These are phyloP conservation scores for Acanthacorydalis orientalis DNA, from an alignment of 2,888 invertebrate genomes.

Conservation along the genomic window DNA sequence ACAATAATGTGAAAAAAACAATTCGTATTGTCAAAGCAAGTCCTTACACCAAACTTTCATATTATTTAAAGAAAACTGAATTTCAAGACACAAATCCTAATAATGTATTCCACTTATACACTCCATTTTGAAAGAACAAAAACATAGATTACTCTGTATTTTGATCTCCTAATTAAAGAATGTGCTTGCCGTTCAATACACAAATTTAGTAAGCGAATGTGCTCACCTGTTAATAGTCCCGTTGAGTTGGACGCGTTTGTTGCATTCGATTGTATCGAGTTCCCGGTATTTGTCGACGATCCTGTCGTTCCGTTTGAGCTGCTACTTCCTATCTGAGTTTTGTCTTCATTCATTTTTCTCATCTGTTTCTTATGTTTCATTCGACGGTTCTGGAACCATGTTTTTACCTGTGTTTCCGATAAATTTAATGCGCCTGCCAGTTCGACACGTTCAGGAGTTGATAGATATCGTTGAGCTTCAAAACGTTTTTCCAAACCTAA, in stretches of 20 bases:
- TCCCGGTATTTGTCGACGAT: conserved; percentile 1
- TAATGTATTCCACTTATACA: too few species aligned
- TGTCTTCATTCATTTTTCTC: conserved; percentile 45
- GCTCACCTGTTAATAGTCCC: background rate
- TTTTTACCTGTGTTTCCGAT: conserved; percentile 93
- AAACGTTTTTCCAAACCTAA: conserved; percentile 84
- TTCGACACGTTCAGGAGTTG: conserved; percentile 91
- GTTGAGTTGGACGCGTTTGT: background rate
- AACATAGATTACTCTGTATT: too few species aligned
- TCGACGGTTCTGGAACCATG: conserved; percentile 94
- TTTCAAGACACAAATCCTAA: too few species aligned
- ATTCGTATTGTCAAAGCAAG: too few species aligned
- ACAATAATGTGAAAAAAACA: too few species aligned
- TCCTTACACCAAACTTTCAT: too few species aligned
- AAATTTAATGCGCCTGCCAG: conserved; percentile 81
- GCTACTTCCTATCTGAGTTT: conserved; percentile 10
- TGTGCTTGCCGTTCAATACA: too few species aligned
- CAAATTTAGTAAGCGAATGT: too few species aligned
- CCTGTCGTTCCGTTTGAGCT: conserved; percentile 1
- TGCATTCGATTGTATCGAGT: background rate
- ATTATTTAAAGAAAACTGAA: too few species aligned
- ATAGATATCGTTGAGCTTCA: conserved; percentile 85
- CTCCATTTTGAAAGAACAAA: too few species aligned
- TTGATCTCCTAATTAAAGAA: too few species aligned
- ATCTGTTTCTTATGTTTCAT: conserved; percentile 95